Base-by-base conservation (phyloP, 2,113 vertebrate genomes). In the Xenopus borealis region DNA sequence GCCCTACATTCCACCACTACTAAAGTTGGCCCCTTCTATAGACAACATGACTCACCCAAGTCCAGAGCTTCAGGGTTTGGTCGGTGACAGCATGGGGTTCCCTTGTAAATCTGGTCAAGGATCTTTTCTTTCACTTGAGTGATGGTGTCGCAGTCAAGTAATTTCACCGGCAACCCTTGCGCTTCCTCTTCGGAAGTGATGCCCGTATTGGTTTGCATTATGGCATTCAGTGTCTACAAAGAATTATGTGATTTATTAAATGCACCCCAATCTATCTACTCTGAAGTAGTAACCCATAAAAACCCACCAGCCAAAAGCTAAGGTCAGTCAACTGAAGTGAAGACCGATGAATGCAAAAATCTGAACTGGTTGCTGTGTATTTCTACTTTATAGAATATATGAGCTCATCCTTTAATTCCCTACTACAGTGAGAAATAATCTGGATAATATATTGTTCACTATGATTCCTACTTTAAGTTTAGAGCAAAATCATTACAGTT, bases 111-210 rank as follows among this genome's bases (percentile, higher is more conserved):
- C 88, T 98, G 96, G 74, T 99, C 97, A 33, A 99, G 89, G 81
- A 98, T 94, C 83, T 99, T 99, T 86, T 99, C 97, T 81, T 99
- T 99, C 83, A 97, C 96, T 83, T 99, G 97, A 1, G 94, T 95
- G 86, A 98, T 96, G 81, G 95, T 98, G 81, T 98, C 96, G 78
- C 94, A 95, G 86, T 99, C 97, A 47, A 98, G 82, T 20, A 97
- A 94, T 83, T 98, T 98, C 0, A 93, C 92, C 0, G 94, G 91
- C 23, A 96, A 80, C 0, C 94, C 92, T 77, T 95, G 96, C 17
- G 84, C 87, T 66, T 96, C 94, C 62, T 90, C 94, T 66, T 88
- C 83, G 2, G 86, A 90, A 72, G 85, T 88, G 65, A 75, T 72
- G 10, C 83, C 83, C 52, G 82, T 85, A 20, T 86, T 90, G 57